These are phyloP conservation scores for Piscicola geometra DNA, from an alignment of 2,888 invertebrate species.

Conservation along the genomic window DNA sequence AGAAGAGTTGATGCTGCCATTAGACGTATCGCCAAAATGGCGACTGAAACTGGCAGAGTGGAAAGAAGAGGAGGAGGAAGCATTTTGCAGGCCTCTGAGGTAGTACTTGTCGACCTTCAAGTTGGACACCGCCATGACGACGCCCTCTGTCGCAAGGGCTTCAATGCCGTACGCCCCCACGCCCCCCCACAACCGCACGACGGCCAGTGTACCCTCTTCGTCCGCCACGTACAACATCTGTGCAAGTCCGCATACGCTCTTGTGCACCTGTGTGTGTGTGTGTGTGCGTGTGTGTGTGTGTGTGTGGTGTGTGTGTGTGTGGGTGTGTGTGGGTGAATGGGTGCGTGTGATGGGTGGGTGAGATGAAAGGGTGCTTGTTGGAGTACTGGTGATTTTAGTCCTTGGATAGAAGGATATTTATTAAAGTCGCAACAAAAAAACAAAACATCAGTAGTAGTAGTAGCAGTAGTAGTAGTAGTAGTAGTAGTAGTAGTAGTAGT, in stretches of 20 bases:
- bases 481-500: too few relatives aligned
- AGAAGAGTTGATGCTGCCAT: background rate
- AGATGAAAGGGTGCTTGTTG: too few relatives aligned
- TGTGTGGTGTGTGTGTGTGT: too few relatives aligned
- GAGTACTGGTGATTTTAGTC: too few relatives aligned
- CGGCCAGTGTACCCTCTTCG: constrained; percentile 6
- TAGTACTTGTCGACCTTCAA: constrained; percentile 1
- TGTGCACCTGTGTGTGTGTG: too few relatives aligned
- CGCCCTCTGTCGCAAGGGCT: background rate
- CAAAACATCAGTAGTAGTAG: too few relatives aligned
- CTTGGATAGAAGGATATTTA: too few relatives aligned
- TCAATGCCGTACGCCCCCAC: constrained; percentile 24
- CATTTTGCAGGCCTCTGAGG: background rate
- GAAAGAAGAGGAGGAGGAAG: background rate
- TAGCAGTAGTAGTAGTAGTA: too few relatives aligned
- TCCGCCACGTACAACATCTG: constrained; percentile 22
- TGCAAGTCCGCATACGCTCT: background rate
- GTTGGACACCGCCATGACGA: constrained; percentile 6
- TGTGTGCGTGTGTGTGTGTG: background rate
- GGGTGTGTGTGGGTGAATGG: too few relatives aligned
- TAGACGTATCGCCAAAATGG: background rate
- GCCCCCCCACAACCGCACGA: constrained; percentile 21
- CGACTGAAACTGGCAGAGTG: too few relatives aligned
- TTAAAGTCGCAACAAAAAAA: too few relatives aligned
- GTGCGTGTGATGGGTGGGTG: too few relatives aligned